These are phyloP conservation scores for Parasteatoda lunata DNA, from an alignment of 2,888 invertebrate species.

Conservation along the genomic window DNA sequence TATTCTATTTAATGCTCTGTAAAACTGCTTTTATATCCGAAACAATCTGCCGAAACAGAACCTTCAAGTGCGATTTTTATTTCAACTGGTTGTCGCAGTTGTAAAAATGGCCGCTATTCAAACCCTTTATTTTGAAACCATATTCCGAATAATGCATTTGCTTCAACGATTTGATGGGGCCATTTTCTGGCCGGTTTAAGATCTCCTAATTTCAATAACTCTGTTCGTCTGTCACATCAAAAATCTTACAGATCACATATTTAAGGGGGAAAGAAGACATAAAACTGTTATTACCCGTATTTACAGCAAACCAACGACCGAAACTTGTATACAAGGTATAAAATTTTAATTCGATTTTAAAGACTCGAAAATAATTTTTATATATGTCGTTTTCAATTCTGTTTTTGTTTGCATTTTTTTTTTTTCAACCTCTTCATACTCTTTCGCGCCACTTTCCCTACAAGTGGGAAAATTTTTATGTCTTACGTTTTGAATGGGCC, in stretches of 20 bases:
- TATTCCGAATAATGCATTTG: constrained; percentile 37
- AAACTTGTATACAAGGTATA: constrained; percentile 59
- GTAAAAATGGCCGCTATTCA: constrained; percentile 63
- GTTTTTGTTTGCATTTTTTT: constrained; percentile 12
- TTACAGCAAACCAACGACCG: constrained; percentile 13
- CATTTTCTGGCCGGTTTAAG: constrained; percentile 59
- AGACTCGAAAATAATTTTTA: constrained; percentile 61
- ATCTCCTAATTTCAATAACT: constrained; percentile 64
- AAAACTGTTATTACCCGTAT: constrained; percentile 59
- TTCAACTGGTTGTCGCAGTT: constrained; percentile 61
- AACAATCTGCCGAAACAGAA: constrained; percentile 41
- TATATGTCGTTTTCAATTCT: constrained; percentile 30
- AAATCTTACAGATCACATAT: constrained; percentile 53
- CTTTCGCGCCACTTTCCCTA: neutral
- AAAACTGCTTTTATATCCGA: constrained; percentile 57
- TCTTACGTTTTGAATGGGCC: constrained; percentile 27
- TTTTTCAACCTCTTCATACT: too few relatives aligned
- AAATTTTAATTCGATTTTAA: constrained; percentile 67
- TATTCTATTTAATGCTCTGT: constrained; percentile 54
- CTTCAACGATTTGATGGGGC: constrained; percentile 63
- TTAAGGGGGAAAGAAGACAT: constrained; percentile 21
- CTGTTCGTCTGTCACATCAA: constrained; percentile 63
- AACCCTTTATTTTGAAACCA: constrained; percentile 55
- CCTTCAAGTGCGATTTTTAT: constrained; percentile 30
- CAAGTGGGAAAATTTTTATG: constrained; percentile 39